Evolutionary conservation across 2,888 invertebrate species (phyloP), one percentile per base, ranked within the genome.

Genomic region (Hoplodrina ambigua): DNA sequence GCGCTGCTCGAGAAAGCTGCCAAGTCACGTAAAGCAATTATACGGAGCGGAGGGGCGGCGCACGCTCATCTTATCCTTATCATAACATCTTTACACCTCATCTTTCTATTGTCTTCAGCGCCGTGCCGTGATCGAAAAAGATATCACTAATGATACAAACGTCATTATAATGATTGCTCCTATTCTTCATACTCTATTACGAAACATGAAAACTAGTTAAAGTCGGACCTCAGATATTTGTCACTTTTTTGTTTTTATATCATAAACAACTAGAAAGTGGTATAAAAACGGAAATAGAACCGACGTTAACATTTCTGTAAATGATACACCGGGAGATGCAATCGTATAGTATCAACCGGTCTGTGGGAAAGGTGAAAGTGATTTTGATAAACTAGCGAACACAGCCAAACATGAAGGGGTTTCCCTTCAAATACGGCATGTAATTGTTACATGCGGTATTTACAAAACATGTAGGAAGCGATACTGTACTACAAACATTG

Each of bases 11-110:
- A 78, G 88, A 90, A 90, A 90, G 87, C 84, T 81, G 89, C 85
- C 71, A 71, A 87, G 89, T 90, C 90, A 91, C 87, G 87, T 86
- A 78, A 85, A 88, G 87, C 86, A 90, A 90, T 91, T 89, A 87
- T 75, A 57, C 58, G 72, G 20, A 68, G 57, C 56, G 52, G 60
- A 57, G 64, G 61, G 66, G 78, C 69, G 69, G 50, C 20, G 71
- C 72, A 67, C 77, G 81, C 73, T 83, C 79, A 76, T 73, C 81
- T 83, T 80, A 83, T 84, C 80, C 79, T 82, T 83, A 87, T 86
- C 85, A 66, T 71, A 76, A 70, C 73, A 86, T 86, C 85, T 80
- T 75, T 72, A 70, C 80, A 73, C 81, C 74, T 81, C 78, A 70
- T 77, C 75, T 67, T 77, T 53, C 82, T 74, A 83, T 88, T 87